Evolutionary conservation across 2,113 vertebrate species (phyloP), one percentile per base, ranked within the genome.

Genomic region (Triplophysa tibetana): DNA sequence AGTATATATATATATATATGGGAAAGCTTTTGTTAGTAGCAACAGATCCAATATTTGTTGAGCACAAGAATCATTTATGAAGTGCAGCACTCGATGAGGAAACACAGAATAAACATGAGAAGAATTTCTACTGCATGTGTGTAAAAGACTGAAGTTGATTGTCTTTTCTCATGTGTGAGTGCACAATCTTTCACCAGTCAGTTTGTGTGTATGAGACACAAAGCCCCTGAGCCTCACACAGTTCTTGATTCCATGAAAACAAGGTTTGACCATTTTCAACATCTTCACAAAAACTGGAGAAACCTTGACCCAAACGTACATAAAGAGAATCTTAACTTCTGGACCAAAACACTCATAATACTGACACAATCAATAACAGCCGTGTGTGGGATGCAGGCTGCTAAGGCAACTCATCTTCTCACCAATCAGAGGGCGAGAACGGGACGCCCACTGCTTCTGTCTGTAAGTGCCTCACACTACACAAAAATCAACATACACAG

Each of bases 161-260:
- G n/a, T n/a, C n/a, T n/a, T n/a, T n/a, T n/a, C n/a, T n/a, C n/a
- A n/a, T n/a, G n/a, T n/a, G n/a, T n/a, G n/a, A n/a, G n/a, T n/a
- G n/a, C n/a, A n/a, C n/a, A n/a, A n/a, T n/a, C n/a, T n/a, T n/a
- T n/a, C n/a, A n/a, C n/a, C n/a, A n/a, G n/a, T n/a, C n/a, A n/a
- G n/a, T n/a, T n/a, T n/a, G n/a, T n/a, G n/a, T n/a, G n/a, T n/a
- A n/a, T n/a, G n/a, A n/a, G n/a, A n/a, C n/a, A 63, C 74, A 70
- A 26, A 67, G 29, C 63, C 43, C 56, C 48, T 60, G 50, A 54
- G 86, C 85, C 81, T 82, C 82, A 79, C 79, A 80, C 86, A 88
- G 88, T 88, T 87, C 75, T 61, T 24, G 93, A 94, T 92, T 85
- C 93, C 81, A 93, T 93, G 88, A 93, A 85, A 92, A 94, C 92